Conservation (phyloP, 2,113 vertebrate species). For the Indicator indicator region DNA sequence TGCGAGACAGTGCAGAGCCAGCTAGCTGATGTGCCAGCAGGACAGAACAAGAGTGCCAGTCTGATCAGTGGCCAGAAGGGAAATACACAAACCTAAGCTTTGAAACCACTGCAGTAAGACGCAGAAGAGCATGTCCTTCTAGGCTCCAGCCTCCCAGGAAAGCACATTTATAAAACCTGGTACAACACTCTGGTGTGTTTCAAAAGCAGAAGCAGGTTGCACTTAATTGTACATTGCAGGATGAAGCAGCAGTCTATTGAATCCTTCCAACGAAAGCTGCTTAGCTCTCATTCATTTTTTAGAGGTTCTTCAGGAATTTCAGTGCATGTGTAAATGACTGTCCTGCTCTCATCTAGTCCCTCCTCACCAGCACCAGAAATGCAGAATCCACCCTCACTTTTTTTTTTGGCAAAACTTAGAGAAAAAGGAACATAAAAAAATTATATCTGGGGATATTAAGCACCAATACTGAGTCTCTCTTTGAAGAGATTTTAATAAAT, state of each 20-base stretch:
- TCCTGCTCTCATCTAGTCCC: neutral
- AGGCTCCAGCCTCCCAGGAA: neutral
- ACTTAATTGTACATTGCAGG: neutral
- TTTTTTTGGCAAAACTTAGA: neutral
- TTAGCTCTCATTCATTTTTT: neutral
- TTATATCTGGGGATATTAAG: neutral
- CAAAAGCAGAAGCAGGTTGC: neutral
- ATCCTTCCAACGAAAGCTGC: neutral
- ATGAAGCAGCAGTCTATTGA: neutral
- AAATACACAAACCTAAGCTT: neutral
- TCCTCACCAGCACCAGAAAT: neutral
- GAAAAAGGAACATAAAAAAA: neutral
- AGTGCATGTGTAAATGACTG: neutral
- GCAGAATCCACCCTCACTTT: neutral
- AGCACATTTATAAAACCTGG: neutral
- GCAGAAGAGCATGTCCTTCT: neutral
- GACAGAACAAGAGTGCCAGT: neutral
- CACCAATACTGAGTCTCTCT: neutral
- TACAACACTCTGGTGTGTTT: neutral
- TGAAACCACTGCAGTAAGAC: neutral
- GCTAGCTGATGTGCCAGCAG: neutral
- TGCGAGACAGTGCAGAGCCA: neutral
- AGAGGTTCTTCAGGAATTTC: neutral
- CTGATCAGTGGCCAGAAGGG: neutral
- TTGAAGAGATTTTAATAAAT: constrained; percentile 64